Evolutionary conservation across 2,888 invertebrate genomes (phyloP).

Genomic region (Hecatera dysodea): DNA sequence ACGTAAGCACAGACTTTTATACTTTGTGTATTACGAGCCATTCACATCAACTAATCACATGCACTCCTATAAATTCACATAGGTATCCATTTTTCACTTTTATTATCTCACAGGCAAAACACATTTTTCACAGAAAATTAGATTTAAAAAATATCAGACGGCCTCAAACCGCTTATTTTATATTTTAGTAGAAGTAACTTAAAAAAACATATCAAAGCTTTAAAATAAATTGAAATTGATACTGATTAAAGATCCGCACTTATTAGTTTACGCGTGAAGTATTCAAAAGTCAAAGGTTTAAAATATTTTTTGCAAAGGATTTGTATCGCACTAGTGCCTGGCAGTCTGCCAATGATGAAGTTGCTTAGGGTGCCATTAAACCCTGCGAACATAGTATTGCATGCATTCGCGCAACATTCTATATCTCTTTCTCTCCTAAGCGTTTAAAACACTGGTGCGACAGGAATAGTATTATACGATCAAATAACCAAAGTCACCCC

Average conservation of each 20-base stretch:
- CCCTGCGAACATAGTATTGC: neutral
- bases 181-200: neutral
- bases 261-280: neutral
- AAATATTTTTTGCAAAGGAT: neutral
- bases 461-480: conserved; percentile 6
- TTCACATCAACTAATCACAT: neutral
- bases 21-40: neutral
- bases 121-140: neutral
- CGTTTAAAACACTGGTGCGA: neutral
- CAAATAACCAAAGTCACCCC: neutral
- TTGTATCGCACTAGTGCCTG: conserved; percentile 5
- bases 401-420: neutral
- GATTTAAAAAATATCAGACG: neutral
- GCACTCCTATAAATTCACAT: neutral
- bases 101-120: neutral
- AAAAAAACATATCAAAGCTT: neutral
- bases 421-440: conserved; percentile 12
- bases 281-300: too few relatives aligned
- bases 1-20: neutral
- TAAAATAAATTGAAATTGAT: neutral
- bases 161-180: neutral
- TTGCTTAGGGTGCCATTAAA: neutral
- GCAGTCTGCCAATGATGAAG: conserved; percentile 8
- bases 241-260: too few relatives aligned
- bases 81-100: neutral